These are phyloP conservation scores for Hafferia zeledoni DNA, from an alignment of 2,797 vertebrate genomes.

Conservation along the genomic window DNA sequence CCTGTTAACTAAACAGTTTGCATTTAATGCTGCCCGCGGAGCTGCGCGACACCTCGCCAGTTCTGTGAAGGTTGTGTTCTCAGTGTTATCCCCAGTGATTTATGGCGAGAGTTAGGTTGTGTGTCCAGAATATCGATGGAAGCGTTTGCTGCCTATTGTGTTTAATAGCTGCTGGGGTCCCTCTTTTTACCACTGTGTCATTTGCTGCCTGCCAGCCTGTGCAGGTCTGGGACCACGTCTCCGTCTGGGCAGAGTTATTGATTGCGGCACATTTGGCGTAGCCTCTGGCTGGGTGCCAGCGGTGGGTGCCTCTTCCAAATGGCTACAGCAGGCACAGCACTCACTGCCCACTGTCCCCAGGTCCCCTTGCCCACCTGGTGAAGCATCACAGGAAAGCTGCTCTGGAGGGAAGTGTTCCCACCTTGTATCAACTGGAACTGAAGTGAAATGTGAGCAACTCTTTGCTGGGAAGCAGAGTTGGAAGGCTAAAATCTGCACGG, in stretches of 20 bases:
- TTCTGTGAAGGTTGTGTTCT: background rate
- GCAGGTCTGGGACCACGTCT: background rate
- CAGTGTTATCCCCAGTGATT: background rate
- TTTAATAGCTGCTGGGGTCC: slow-evolving; percentile 9
- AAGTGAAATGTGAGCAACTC: background rate
- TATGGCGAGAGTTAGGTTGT: background rate
- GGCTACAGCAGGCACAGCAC: rapidly evolving
- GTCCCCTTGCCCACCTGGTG: background rate
- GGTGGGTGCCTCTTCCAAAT: background rate
- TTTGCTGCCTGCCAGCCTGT: background rate
- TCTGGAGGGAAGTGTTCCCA: background rate
- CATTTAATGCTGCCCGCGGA: background rate
- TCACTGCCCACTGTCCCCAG: rapidly evolving
- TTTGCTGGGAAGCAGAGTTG: background rate
- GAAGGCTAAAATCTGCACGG: background rate
- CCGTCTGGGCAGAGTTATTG: background rate
- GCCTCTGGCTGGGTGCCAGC: background rate
- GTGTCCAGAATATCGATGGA: slow-evolving; percentile 54
- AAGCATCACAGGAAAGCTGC: background rate
- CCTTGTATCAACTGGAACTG: rapidly evolving
- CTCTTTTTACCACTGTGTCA: background rate
- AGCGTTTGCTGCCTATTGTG: slow-evolving; percentile 40
- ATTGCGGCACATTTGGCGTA: rapidly evolving
- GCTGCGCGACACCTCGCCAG: background rate
- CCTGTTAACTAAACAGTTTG: background rate